phyloP scores from a whole-genome alignment of 2,797 vertebrate genomes.

The Eulemur rubriventer region DNA sequence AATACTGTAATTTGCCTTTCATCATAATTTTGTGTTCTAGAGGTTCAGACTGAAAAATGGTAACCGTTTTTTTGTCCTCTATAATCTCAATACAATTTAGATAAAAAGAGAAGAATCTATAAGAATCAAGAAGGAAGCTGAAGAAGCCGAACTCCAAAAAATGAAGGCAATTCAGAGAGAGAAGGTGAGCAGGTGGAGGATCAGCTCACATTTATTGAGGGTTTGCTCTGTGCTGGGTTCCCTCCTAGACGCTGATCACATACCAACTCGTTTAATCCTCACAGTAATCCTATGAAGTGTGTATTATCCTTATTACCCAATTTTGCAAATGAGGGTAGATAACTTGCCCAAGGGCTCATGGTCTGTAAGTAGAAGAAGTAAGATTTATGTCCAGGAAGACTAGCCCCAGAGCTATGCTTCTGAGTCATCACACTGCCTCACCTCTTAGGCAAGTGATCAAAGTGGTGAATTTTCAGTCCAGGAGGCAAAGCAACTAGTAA shows the following conservation, averaged over 20 bases:
- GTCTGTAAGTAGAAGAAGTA: background rate
- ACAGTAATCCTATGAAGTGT: background rate
- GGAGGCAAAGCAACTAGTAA: background rate
- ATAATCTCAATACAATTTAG: conserved; percentile 81
- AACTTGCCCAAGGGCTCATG: background rate
- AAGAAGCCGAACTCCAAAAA: conserved; percentile 86
- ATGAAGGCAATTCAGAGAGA: conserved; percentile 90
- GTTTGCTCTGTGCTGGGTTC: background rate
- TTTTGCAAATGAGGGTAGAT: background rate
- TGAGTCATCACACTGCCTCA: background rate
- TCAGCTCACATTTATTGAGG: background rate
- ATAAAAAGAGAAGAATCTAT: conserved; percentile 86
- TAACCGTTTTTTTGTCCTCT: conserved; percentile 65
- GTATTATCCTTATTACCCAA: background rate
- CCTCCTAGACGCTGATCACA: background rate
- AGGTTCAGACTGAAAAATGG: conserved; percentile 65
- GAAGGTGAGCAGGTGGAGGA: conserved; percentile 85
- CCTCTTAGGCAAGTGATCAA: background rate
- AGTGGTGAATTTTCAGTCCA: background rate
- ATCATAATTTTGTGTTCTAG: conserved; percentile 68
- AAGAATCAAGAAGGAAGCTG: conserved; percentile 85
- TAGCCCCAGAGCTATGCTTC: background rate
- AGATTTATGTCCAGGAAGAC: background rate
- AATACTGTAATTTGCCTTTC: conserved; percentile 69
- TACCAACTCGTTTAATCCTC: background rate